Evolutionary conservation across 2,113 vertebrate genomes (phyloP).

Genomic region (Panthera uncia): DNA sequence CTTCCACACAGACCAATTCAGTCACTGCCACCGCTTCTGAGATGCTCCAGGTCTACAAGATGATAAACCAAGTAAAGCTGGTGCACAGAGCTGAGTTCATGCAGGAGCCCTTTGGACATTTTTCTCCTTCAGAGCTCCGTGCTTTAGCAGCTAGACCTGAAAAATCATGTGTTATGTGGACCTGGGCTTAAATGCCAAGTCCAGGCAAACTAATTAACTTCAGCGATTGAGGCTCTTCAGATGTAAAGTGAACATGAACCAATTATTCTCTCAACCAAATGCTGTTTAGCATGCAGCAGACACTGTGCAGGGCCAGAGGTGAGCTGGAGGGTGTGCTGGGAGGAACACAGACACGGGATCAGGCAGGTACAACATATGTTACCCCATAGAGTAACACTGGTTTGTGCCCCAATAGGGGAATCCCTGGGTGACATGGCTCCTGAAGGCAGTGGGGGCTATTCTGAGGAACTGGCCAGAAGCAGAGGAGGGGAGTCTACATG

Average conservation of each 20-base stretch:
- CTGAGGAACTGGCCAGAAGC: neutral
- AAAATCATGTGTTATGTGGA: neutral
- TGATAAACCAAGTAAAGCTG: fast-evolving
- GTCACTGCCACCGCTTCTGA: neutral
- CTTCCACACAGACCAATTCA: neutral
- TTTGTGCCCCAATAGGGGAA: fast-evolving
- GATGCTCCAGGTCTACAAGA: neutral
- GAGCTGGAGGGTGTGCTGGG: fast-evolving
- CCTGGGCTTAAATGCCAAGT: neutral
- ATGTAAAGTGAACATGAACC: conserved; percentile 28
- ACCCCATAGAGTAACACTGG: fast-evolving
- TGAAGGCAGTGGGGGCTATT: too few relatives aligned
- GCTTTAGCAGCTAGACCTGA: neutral
- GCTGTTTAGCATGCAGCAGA: neutral
- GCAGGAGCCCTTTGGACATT: fast-evolving
- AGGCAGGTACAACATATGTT: neutral
- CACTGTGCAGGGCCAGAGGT: fast-evolving
- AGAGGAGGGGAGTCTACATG: neutral
- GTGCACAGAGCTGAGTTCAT: fast-evolving
- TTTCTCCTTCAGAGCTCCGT: neutral
- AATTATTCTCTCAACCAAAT: neutral
- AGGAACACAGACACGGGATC: fast-evolving
- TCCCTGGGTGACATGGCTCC: fast-evolving
- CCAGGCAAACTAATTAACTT: neutral
- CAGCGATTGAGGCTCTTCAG: neutral